Evolutionary conservation across 2,797 vertebrate species (phyloP).

Genomic region (Sebastes itinus): DNA sequence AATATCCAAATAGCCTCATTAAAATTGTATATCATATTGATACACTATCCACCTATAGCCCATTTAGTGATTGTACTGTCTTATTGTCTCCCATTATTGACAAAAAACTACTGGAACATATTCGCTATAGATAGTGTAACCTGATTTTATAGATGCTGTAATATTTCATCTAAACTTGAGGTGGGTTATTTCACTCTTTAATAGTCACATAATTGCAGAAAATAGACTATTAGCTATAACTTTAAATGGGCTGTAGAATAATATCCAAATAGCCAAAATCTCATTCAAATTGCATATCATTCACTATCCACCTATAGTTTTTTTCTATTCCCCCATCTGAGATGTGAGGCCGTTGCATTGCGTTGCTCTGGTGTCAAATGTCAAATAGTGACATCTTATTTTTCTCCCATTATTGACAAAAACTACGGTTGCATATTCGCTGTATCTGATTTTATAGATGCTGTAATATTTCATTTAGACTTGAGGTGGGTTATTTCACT

Average conservation of each 20-base stretch:
- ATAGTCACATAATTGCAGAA: background rate
- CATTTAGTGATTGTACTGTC: background rate
- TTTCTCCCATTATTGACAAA: background rate
- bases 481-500: background rate
- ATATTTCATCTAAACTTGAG: background rate
- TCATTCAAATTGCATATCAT: too few species aligned
- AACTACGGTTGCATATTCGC: background rate
- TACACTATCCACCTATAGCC: too few species aligned
- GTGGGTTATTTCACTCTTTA: background rate
- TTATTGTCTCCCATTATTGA: background rate
- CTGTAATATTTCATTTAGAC: background rate
- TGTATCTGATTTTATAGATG: background rate
- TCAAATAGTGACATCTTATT: constrained; percentile 10
- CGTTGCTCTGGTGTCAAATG: constrained; percentile 18
- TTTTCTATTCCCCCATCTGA: constrained; percentile 21
- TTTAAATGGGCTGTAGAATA: background rate
- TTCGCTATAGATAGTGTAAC: background rate
- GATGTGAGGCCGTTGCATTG: constrained; percentile 24
- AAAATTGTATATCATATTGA: background rate
- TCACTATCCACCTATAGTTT: too few species aligned
- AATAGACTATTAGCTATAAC: background rate
- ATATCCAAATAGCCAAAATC: too few species aligned
- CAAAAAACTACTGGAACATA: background rate
- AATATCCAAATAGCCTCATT: background rate
- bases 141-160: background rate